Evolutionary conservation across 1,140 invertebrate genomes (phyloP).

Genomic region (Eupeodes corollae): DNA sequence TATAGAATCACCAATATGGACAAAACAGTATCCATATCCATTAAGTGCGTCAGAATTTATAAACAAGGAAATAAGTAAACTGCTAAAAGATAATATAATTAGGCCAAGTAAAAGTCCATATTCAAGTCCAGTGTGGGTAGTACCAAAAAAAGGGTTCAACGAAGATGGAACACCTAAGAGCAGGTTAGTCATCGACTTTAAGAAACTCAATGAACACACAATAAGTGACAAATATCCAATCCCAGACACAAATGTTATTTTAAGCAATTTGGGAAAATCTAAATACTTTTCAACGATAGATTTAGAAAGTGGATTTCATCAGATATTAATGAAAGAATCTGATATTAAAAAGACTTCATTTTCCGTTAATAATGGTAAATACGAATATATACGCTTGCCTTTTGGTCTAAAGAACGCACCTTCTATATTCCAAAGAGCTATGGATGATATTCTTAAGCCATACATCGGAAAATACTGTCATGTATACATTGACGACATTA

Average conservation of each 20-base stretch:
- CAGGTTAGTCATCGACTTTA: no score
- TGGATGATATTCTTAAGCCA: conserved; percentile 25
- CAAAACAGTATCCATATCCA: neutral
- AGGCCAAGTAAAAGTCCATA: neutral
- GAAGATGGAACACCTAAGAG: neutral
- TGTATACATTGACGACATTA: conserved; percentile 27
- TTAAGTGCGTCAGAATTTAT: neutral
- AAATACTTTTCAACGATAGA: conserved; percentile 16
- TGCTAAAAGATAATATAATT: neutral
- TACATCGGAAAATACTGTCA: conserved; percentile 17
- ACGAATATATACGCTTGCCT: conserved; percentile 20
- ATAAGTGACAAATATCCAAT: conserved; percentile 11
- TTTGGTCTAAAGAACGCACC: conserved; percentile 36
- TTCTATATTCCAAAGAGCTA: conserved; percentile 37
- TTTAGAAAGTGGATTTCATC: conserved; percentile 15
- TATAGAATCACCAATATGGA: neutral
- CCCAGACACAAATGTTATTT: conserved; percentile 13
- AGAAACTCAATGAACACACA: conserved; percentile 8
- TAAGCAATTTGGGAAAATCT: conserved; percentile 11
- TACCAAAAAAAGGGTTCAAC: conserved; percentile 11
- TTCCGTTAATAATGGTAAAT: conserved; percentile 11
- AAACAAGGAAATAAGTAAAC: neutral
- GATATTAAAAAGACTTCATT: conserved; percentile 13
- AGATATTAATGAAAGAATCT: conserved; percentile 10
- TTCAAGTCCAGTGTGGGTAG: conserved; percentile 9